Conservation (phyloP, 2,113 vertebrate species). For the Ibidorhyncha struthersii region DNA sequence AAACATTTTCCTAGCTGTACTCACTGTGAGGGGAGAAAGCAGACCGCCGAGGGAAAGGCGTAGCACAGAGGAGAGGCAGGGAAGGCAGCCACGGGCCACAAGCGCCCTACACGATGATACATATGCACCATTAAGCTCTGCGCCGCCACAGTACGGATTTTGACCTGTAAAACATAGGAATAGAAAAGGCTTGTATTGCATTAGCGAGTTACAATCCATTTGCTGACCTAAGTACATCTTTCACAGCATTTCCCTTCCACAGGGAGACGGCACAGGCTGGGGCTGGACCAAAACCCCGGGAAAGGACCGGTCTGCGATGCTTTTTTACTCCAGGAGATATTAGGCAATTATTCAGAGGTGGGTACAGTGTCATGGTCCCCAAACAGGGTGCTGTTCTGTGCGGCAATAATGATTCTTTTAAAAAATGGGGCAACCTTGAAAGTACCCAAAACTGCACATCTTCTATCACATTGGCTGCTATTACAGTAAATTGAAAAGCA, state of each 20-base stretch:
- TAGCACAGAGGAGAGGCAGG: neutral
- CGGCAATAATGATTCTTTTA: neutral
- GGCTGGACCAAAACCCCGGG: neutral
- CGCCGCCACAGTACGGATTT: neutral
- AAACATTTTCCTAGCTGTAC: too few relatives aligned
- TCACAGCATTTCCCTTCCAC: neutral
- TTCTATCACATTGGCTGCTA: neutral
- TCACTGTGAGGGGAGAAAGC: neutral
- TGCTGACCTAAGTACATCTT: neutral
- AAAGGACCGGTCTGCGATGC: rapidly evolving
- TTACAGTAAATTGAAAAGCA: neutral
- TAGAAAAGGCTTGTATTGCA: neutral
- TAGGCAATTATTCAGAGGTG: neutral
- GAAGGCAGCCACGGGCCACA: neutral
- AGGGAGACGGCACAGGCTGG: neutral
- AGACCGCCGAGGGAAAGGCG: neutral
- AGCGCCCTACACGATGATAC: neutral
- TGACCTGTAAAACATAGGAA: neutral
- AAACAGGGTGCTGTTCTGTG: neutral
- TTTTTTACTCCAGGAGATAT: neutral
- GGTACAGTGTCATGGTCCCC: neutral
- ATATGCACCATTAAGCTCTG: neutral
- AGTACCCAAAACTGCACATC: neutral
- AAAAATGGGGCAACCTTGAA: neutral
- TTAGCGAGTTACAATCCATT: neutral